These are phyloP conservation scores for Drosophila macrothrix DNA, from an alignment of 2,888 invertebrate genomes.

Conservation along the genomic window DNA sequence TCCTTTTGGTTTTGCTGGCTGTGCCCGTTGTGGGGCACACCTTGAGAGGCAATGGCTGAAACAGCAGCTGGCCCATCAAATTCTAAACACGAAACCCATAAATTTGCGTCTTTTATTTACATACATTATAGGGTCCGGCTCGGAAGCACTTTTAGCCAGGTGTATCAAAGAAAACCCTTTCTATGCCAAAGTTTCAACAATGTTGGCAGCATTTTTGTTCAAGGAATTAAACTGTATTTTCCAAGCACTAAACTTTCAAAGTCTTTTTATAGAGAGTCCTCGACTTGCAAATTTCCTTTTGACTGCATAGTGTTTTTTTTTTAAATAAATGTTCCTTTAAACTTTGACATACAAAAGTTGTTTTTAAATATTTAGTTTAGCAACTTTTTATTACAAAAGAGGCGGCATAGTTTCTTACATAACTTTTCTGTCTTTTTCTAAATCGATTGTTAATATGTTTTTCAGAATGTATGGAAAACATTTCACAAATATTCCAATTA, in stretches of 20 bases:
- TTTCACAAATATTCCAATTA: not conserved
- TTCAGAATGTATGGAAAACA: not conserved
- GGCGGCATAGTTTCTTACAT: not conserved
- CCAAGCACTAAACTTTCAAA: not conserved
- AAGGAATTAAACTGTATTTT: conserved; percentile 49
- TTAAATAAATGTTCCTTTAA: not conserved
- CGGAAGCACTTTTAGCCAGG: conserved; percentile 37
- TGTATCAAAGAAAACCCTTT: conserved; percentile 16
- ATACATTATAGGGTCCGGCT: conserved; percentile 63
- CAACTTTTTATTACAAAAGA: not conserved
- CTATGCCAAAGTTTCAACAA: conserved; percentile 10
- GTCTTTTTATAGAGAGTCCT: not conserved
- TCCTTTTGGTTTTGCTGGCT: conserved; percentile 27
- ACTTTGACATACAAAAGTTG: not conserved
- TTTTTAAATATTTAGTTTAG: conserved; percentile 6
- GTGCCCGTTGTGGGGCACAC: conserved; percentile 52
- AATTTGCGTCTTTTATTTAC: conserved; percentile 78
- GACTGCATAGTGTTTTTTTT: not conserved
- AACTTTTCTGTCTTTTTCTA: not conserved
- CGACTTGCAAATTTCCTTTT: conserved; percentile 3
- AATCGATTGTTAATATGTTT: not conserved
- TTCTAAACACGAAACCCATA: conserved; percentile 76
- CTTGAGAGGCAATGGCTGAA: conserved; percentile 44
- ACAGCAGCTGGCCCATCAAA: conserved; percentile 64
- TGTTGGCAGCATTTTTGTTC: conserved; percentile 22